Conservation (phyloP, 2,888 invertebrate species). For the Acleris holmiana region DNA sequence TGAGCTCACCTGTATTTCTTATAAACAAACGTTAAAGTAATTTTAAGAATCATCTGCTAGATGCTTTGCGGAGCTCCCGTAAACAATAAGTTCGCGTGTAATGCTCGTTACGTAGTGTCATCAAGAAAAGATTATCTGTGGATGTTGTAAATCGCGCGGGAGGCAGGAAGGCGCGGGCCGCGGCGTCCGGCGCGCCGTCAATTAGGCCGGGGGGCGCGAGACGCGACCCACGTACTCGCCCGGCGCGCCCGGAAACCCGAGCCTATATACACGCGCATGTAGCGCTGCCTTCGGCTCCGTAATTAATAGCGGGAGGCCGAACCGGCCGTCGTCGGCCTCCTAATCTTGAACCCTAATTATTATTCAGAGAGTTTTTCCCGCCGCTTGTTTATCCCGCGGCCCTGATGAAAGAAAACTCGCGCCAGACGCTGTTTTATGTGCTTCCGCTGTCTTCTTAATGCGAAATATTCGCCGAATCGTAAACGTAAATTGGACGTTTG, state of each 20-base stretch:
- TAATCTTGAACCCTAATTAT: constrained; percentile 53
- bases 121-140: constrained; percentile 81
- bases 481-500: constrained; percentile 63
- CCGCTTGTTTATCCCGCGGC: constrained; percentile 53
- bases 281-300: constrained; percentile 60
- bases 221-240: constrained; percentile 56
- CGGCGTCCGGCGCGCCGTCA: constrained; percentile 76
- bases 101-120: constrained; percentile 54
- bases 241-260: constrained; percentile 75
- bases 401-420: constrained; percentile 55
- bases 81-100: constrained; percentile 37
- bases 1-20: constrained; percentile 8
- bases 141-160: constrained; percentile 74
- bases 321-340: constrained; percentile 51
- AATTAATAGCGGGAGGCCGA: constrained; percentile 68
- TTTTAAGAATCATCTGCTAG: no score
- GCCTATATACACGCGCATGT: constrained; percentile 57
- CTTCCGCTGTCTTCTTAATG: constrained; percentile 44
- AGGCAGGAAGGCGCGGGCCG: constrained; percentile 74
- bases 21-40: no score
- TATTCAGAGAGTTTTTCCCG: constrained; percentile 61
- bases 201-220: constrained; percentile 73
- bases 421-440: constrained; percentile 41
- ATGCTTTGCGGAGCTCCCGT: constrained; percentile 13
- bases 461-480: constrained; percentile 54